Evolutionary conservation across 2,888 invertebrate species (phyloP).

Genomic region (Frankliniella fusca): DNA sequence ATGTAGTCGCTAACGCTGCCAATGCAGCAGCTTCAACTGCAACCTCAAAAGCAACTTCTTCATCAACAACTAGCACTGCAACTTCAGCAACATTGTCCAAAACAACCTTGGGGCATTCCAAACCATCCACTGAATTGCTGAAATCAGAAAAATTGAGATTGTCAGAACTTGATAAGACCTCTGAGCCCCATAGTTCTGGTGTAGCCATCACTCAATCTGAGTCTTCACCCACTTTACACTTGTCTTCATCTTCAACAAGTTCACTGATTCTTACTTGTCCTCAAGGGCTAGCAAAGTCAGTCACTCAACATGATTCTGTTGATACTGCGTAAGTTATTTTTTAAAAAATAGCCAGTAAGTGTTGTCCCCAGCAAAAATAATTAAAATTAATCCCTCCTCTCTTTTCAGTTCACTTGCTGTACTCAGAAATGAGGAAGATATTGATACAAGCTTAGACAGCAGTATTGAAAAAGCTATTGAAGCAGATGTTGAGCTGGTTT

Average conservation of each 20-base stretch:
- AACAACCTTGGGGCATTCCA: neutral
- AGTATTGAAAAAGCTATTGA: slow-evolving; percentile 31
- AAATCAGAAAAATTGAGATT: too few species aligned
- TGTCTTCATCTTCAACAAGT: neutral
- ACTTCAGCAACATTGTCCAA: neutral
- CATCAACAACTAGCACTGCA: neutral
- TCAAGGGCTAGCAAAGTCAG: neutral
- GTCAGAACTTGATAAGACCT: too few species aligned
- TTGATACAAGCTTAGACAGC: slow-evolving; percentile 2
- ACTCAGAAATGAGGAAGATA: neutral
- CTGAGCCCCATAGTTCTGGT: too few species aligned
- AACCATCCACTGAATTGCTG: neutral
- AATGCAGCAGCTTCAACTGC: slow-evolving; percentile 36
- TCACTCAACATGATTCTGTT: neutral
- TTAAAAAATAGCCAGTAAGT: too few species aligned
- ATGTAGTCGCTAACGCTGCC: slow-evolving; percentile 37
- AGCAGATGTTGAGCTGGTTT: slow-evolving; percentile 32
- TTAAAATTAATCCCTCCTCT: too few species aligned
- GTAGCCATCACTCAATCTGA: too few species aligned
- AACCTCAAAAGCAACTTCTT: neutral
- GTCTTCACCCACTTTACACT: too few species aligned
- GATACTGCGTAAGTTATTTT: neutral
- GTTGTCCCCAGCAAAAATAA: too few species aligned
- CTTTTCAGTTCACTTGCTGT: neutral
- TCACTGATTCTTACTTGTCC: neutral